Evolutionary conservation across 1,140 invertebrate genomes (phyloP).

Genomic region (Lepidurus packardi): DNA sequence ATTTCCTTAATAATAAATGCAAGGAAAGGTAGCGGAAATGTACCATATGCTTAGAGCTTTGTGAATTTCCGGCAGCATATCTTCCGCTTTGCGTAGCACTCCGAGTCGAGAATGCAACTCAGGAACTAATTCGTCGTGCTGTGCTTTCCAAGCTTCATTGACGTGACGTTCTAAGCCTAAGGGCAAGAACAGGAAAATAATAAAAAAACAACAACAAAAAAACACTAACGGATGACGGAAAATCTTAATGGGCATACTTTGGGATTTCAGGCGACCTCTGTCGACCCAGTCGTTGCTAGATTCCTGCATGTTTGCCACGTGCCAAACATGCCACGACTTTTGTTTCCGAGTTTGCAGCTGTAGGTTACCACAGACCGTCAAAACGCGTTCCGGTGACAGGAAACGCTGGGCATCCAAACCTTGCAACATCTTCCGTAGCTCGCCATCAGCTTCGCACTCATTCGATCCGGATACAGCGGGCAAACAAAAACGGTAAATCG

Average conservation of each 20-base stretch:
- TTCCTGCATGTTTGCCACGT: slow-evolving; percentile 14
- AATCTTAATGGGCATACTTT: background rate
- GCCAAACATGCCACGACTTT: background rate
- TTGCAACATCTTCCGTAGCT: background rate
- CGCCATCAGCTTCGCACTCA: background rate
- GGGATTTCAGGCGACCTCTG: background rate
- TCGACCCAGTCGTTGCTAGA: background rate
- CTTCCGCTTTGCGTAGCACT: background rate
- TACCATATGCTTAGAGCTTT: slow-evolving; percentile 24
- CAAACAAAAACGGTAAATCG: background rate
- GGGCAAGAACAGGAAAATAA: background rate
- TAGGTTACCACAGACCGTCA: background rate
- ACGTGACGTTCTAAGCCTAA: slow-evolving; percentile 27
- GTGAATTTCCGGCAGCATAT: slow-evolving; percentile 23
- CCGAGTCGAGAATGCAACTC: slow-evolving; percentile 20
- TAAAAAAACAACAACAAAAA: background rate
- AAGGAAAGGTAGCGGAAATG: background rate
- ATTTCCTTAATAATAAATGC: background rate
- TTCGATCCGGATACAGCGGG: background rate
- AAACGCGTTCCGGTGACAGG: background rate
- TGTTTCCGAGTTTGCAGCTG: background rate
- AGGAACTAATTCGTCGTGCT: slow-evolving; percentile 24
- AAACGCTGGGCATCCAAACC: background rate
- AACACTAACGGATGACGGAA: background rate
- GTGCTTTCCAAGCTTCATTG: slow-evolving; percentile 27